Evolutionary conservation across 2,113 vertebrate species (phyloP).

Genomic region (Coracopsis vasa): DNA sequence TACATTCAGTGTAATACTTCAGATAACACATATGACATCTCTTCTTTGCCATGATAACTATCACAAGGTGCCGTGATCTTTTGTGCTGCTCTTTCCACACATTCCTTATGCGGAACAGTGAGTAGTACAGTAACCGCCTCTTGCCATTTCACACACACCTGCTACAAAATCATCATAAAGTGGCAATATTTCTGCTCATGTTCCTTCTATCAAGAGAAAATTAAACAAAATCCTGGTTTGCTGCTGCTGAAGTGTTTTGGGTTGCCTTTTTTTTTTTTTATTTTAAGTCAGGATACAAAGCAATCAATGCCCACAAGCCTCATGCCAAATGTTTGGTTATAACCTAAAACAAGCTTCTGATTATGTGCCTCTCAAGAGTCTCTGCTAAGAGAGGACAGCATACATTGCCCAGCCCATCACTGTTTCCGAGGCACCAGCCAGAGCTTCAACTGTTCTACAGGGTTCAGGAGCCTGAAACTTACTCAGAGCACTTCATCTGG

Average conservation of each 20-base stretch:
- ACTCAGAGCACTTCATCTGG: background rate
- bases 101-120: background rate
- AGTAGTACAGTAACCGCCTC: background rate
- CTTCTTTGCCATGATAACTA: background rate
- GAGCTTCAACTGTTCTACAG: background rate
- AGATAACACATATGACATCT: accelerated
- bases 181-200: background rate
- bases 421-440: background rate
- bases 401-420: accelerated
- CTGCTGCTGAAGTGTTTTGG: background rate
- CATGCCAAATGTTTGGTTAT: background rate
- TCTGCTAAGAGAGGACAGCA: background rate
- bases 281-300: background rate
- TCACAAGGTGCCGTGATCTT: background rate
- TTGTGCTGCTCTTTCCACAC: background rate
- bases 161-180: background rate
- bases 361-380: background rate
- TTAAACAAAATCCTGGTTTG: background rate
- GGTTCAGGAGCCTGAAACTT: background rate
- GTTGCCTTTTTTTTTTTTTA: background rate
- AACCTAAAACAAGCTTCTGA: background rate
- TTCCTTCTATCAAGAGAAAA: background rate
- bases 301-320: background rate
- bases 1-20: background rate
- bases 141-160: background rate